These are phyloP conservation scores for Eumaeus atala DNA, from an alignment of 1,140 invertebrate genomes.

Conservation along the genomic window DNA sequence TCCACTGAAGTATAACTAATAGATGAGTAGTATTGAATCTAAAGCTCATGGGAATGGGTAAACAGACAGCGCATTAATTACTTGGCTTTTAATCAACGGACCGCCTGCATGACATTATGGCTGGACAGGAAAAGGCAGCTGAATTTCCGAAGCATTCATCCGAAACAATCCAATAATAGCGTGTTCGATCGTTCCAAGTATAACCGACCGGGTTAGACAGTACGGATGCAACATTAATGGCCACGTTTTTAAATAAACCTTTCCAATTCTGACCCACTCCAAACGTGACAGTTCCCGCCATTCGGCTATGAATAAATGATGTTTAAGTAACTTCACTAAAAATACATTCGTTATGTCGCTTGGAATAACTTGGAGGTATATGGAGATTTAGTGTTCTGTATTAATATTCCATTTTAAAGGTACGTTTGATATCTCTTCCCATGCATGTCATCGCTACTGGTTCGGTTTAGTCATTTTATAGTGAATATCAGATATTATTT, in stretches of 20 bases:
- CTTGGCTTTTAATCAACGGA: constrained; percentile 41
- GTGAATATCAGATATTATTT: too few relatives aligned
- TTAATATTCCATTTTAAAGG: too few relatives aligned
- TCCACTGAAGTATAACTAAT: constrained; percentile 2
- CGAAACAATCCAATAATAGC: constrained; percentile 65
- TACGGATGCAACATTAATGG: constrained; percentile 65
- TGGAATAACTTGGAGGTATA: background rate
- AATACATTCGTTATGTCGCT: background rate
- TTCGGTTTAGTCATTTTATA: too few relatives aligned
- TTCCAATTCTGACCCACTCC: constrained; percentile 51
- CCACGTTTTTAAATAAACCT: constrained; percentile 62
- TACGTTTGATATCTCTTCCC: too few relatives aligned
- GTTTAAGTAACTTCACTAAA: constrained; percentile 3
- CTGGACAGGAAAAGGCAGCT: constrained; percentile 44
- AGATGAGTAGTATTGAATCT: constrained; percentile 2
- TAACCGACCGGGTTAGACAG: constrained; percentile 49
- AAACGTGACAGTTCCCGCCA: constrained; percentile 35
- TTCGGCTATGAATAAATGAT: constrained; percentile 21
- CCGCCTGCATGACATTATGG: constrained; percentile 35
- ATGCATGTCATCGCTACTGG: too few relatives aligned
- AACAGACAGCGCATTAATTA: constrained; percentile 34
- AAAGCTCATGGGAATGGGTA: constrained; percentile 23
- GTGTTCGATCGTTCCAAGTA: constrained; percentile 59
- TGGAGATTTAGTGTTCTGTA: background rate
- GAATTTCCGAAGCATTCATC: constrained; percentile 50